Base-by-base conservation (phyloP, 2,888 invertebrate genomes). In the Lasiommata megera region DNA sequence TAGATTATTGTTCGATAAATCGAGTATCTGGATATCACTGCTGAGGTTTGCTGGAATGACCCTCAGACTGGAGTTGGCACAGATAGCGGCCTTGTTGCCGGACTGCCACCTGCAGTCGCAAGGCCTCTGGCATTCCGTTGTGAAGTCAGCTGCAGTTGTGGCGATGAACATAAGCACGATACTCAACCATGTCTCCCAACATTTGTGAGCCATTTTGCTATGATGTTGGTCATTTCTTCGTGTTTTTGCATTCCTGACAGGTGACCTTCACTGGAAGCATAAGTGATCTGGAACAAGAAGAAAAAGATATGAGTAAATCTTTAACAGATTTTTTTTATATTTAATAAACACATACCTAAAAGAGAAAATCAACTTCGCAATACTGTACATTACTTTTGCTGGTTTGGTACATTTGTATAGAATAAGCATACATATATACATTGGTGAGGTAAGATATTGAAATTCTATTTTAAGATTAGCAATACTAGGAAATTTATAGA, bases 31-130 rank as follows among this genome's bases (percentile, higher is more conserved):
- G 62, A 95, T 90, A 53, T 95, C 95, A 63, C 93, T 92, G 75
- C 95, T 96, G 7, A 97, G 90, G 63, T 94, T 93, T 1, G 86
- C 89, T 0, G 97, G 97, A 50, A 98, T 93, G 29, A 92, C 78
- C 59, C 86, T 93, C 18, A 96, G 91, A 36, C 93, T 92, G 44
- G 93, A 93, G 61, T 92, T 92, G 50, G 93, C 93, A 83, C 98
- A 98, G 70, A 96, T 95, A 28, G 97, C 97, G 1, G 94, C 94
- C 80, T 95, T 96, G 80, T 95, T 96, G 0, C 97, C 97, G 18
- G 94, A 94, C 56, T 94, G 94, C 97, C 97, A 97, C 72, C 95
- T 94, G 80, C 97, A 97, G 75, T 94, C 94, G 84, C 97, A 97
- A 14, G 92, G 92, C 64, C 92, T 84, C 63, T 93, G 93, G 85